Conservation (phyloP, 2,888 invertebrate species). For the Tinea semifulvella region DNA sequence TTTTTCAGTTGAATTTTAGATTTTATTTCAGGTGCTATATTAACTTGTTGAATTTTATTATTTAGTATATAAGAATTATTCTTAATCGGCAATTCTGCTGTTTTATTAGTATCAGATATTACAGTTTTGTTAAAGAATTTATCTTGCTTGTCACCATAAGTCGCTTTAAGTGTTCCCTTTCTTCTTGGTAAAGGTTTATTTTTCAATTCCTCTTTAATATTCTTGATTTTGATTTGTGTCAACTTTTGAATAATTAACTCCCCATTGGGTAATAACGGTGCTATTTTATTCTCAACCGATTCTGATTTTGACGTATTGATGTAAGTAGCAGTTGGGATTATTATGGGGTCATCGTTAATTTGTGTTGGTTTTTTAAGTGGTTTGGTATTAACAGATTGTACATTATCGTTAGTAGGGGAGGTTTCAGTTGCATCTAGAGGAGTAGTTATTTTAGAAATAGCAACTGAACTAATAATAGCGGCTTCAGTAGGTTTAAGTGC, state of each 20-base stretch:
- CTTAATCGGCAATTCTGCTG: neutral
- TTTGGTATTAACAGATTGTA: slow-evolving; percentile 8
- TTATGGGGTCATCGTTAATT: slow-evolving; percentile 34
- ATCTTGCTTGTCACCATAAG: slow-evolving; percentile 59
- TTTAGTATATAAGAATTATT: neutral
- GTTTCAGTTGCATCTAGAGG: slow-evolving; percentile 13
- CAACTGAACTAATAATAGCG: slow-evolving; percentile 16
- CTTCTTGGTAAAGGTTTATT: slow-evolving; percentile 50
- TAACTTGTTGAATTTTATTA: neutral
- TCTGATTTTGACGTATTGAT: slow-evolving; percentile 25
- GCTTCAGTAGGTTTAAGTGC: slow-evolving; percentile 16
- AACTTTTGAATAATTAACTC: slow-evolving; percentile 47
- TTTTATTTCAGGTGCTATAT: neutral
- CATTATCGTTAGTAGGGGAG: slow-evolving; percentile 17
- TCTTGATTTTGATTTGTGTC: slow-evolving; percentile 26
- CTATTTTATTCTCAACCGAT: slow-evolving; percentile 40
- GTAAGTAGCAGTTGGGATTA: slow-evolving; percentile 39
- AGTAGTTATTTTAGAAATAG: slow-evolving; percentile 12
- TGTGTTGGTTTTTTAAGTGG: slow-evolving; percentile 8
- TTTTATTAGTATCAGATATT: neutral
- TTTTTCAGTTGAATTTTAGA: neutral
- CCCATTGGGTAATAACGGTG: slow-evolving; percentile 34
- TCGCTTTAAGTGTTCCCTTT: slow-evolving; percentile 59
- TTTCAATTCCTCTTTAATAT: slow-evolving; percentile 40
- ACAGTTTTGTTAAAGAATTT: slow-evolving; percentile 34